Base-by-base conservation (phyloP, 2,888 invertebrate genomes). In the Temnothorax rugatulus region DNA sequence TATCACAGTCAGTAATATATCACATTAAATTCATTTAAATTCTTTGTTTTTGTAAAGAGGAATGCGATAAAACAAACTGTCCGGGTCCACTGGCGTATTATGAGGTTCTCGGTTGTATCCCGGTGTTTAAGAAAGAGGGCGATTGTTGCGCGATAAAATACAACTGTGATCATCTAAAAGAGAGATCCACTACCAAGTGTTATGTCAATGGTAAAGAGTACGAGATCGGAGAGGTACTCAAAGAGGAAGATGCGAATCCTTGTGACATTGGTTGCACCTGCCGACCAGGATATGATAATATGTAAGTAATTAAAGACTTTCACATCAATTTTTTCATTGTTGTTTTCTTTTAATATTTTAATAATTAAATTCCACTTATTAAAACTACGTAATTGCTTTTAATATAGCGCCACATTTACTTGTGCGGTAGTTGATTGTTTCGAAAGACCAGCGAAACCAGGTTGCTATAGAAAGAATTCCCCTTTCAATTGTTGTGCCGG, bases 211-310 rank as follows among this genome's bases (percentile, higher is more conserved):
- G 86, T 1, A 71, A 92, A 13, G 88, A 64, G 15, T 94, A 94
- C 61, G 74, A 66, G 4, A 59, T 92, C 21, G 91, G 91, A 0
- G 92, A 94, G 9, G 0, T 0, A 0, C 76, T 94, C 9, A 91
- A 41, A 47, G 81, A 87, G 0, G 93, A 92, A 66, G 92, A 94
- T 57, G 38, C 81, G 2, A 85, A 90, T 85, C 91, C 93, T 5
- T 94, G 94, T 75, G 92, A 93, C 59, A 15, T 90, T 0, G 90
- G 38, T 0, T 94, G 93, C 75, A 2, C 0, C 0, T 93, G 93
- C 59, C 2, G 0, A 1, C 0, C 0, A 2, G 25, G 52, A 52
- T 1, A 0, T 0, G 0, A 25, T 52, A 13, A 66, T 57, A 54
- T 66, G 93, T 93, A 82, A 89, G 92, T 90, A 41, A n/a, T n/a